Conservation (phyloP, 2,888 invertebrate genomes). For the Chelonus formosanus region DNA sequence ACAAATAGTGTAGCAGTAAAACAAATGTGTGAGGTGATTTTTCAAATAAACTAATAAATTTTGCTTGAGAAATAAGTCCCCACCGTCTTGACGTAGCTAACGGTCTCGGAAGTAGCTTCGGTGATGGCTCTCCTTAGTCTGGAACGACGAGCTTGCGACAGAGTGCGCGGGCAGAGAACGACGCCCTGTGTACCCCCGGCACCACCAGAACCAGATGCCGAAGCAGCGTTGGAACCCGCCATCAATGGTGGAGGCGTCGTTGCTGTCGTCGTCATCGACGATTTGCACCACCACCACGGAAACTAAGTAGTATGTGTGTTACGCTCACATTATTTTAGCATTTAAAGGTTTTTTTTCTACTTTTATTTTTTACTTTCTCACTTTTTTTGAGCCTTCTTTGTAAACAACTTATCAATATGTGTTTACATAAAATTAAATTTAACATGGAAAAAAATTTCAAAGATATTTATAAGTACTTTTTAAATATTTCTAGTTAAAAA, state of each 20-base stretch:
- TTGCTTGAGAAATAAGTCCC: slow-evolving; percentile 54
- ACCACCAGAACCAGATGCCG: slow-evolving; percentile 50
- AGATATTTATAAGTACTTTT: too few species aligned
- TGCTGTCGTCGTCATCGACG: slow-evolving; percentile 59
- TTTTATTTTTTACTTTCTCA: slow-evolving; percentile 2
- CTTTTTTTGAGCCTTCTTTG: slow-evolving; percentile 1
- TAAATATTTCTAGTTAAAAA: too few species aligned
- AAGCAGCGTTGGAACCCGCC: slow-evolving; percentile 44
- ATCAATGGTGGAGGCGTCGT: slow-evolving; percentile 52
- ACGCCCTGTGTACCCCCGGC: slow-evolving; percentile 73
- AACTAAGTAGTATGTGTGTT: slow-evolving; percentile 57
- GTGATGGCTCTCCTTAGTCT: slow-evolving; percentile 89
- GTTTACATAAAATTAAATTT: too few species aligned
- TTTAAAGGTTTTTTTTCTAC: background rate
- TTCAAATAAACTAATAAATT: slow-evolving; percentile 25
- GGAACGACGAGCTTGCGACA: slow-evolving; percentile 87
- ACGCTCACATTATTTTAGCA: slow-evolving; percentile 22
- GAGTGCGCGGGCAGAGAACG: slow-evolving; percentile 89
- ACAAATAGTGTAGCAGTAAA: slow-evolving; percentile 17
- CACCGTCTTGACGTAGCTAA: slow-evolving; percentile 91
- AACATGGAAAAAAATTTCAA: too few species aligned
- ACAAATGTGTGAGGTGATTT: slow-evolving; percentile 29
- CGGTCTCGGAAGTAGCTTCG: slow-evolving; percentile 87
- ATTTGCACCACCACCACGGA: slow-evolving; percentile 64
- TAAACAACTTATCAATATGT: too few species aligned